Conservation (phyloP, 92 coral and sea anemone species). For the Ricordea florida region DNA sequence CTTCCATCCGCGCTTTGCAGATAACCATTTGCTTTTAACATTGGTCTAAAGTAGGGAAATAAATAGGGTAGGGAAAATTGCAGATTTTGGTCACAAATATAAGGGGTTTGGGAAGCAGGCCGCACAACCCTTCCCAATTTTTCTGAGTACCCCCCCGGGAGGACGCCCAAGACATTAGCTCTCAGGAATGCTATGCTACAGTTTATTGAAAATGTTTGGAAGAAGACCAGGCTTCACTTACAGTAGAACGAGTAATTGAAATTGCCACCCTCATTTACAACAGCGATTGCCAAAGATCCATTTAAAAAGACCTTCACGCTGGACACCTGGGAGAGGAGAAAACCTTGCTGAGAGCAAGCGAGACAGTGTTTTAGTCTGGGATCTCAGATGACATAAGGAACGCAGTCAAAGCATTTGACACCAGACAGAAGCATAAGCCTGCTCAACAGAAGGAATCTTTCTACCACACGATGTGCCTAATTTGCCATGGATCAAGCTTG, state of each 20-base stretch:
- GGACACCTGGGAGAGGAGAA: no score
- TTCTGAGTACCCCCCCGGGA: no score
- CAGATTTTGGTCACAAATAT: no score
- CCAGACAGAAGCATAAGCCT: neutral
- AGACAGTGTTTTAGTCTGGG: conserved; percentile 17
- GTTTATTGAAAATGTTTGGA: conserved; percentile 15
- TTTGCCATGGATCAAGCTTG: conserved; percentile 3
- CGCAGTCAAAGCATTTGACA: neutral
- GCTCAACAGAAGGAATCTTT: conserved; percentile 12
- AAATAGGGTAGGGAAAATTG: no score
- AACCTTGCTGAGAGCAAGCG: no score
- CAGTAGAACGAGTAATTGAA: conserved; percentile 4
- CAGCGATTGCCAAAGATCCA: conserved; percentile 17
- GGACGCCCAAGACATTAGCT: neutral
- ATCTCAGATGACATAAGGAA: conserved; percentile 2
- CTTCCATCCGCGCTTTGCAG: no score
- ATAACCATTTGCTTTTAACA: no score
- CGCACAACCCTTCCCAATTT: no score
- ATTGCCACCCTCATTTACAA: conserved; percentile 1
- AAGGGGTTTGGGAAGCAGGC: no score
- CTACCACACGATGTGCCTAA: neutral
- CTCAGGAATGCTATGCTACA: neutral
- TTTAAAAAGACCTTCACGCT: no score
- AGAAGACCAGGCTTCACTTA: conserved; percentile 2
- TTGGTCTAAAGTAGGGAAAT: no score